These are phyloP conservation scores for Euplagia quadripunctaria DNA, from an alignment of 2,888 invertebrate genomes.

Conservation along the genomic window DNA sequence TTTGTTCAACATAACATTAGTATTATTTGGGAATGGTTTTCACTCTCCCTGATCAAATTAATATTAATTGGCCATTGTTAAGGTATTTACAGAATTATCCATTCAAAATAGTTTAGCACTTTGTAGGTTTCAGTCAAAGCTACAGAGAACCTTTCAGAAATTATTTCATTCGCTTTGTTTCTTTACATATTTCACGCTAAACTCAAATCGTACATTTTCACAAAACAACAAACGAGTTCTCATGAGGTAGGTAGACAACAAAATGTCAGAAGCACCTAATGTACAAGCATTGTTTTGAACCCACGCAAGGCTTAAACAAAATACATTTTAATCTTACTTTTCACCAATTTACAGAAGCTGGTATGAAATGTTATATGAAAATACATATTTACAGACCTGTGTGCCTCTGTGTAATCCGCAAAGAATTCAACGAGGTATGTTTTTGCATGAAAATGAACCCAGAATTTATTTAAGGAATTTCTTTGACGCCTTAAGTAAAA, in stretches of 20 bases:
- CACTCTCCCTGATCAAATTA: too few relatives aligned
- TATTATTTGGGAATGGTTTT: too few relatives aligned
- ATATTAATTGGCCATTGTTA: too few relatives aligned
- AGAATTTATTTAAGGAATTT: constrained; percentile 8
- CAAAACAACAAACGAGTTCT: constrained; percentile 14
- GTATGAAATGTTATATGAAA: constrained; percentile 28
- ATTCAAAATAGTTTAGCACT: too few relatives aligned
- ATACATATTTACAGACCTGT: constrained; percentile 28
- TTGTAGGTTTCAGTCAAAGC: too few relatives aligned
- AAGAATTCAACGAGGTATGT: constrained; percentile 16
- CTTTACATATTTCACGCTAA: constrained; percentile 6
- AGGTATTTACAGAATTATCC: too few relatives aligned
- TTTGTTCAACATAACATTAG: too few relatives aligned
- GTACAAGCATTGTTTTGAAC: constrained; percentile 42
- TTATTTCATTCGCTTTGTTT: neutral
- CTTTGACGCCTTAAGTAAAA: constrained; percentile 8
- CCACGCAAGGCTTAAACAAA: constrained; percentile 26
- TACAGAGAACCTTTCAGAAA: neutral
- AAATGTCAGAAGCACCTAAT: constrained; percentile 43
- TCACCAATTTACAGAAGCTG: constrained; percentile 14
- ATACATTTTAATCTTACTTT: constrained; percentile 40
- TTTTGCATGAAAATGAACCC: constrained; percentile 1
- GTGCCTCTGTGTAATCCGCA: constrained; percentile 9
- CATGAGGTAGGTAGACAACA: constrained; percentile 33
- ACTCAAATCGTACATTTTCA: constrained; percentile 5